A percentile compares a stretch with the other conserved stretches of the same genome.
These are phyloP conservation scores for Numida meleagris DNA, from an alignment of 2,113 vertebrate species.

Conservation along the genomic window DNA sequence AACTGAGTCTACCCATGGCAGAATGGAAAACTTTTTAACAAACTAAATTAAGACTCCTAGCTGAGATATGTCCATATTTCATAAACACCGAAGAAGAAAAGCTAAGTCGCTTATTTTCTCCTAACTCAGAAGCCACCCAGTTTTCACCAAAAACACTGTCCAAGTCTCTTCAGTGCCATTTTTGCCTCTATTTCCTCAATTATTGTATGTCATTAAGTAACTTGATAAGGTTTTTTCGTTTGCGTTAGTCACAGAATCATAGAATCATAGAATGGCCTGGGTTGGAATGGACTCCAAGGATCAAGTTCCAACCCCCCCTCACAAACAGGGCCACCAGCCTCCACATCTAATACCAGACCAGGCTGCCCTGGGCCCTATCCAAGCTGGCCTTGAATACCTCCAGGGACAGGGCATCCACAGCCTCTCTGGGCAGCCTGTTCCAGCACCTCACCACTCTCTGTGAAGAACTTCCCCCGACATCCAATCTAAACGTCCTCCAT, in stretches of 20 bases:
- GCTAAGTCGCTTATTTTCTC: not conserved
- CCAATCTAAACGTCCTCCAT: not conserved
- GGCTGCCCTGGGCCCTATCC: too few species aligned
- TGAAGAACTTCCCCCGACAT: too few species aligned
- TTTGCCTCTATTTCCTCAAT: not conserved
- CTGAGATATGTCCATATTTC: not conserved
- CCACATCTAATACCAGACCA: too few species aligned
- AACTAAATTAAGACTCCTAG: not conserved
- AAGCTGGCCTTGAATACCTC: too few species aligned
- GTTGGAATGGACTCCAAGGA: too few species aligned
- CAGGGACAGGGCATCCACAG: too few species aligned
- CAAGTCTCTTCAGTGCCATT: not conserved
- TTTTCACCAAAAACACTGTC: not conserved
- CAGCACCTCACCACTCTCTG: too few species aligned
- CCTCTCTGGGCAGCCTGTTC: too few species aligned
- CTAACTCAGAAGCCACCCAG: not conserved
- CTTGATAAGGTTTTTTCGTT: not conserved
- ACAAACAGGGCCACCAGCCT: too few species aligned
- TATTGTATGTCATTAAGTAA: not conserved
- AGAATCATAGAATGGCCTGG: too few species aligned
- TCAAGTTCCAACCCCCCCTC: too few species aligned
- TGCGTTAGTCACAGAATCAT: not conserved
- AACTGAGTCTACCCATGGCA: not conserved
- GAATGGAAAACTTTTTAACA: not conserved
- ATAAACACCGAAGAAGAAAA: not conserved